Conservation (phyloP, 2,113 vertebrate species). For the Catharus bicknelli region DNA sequence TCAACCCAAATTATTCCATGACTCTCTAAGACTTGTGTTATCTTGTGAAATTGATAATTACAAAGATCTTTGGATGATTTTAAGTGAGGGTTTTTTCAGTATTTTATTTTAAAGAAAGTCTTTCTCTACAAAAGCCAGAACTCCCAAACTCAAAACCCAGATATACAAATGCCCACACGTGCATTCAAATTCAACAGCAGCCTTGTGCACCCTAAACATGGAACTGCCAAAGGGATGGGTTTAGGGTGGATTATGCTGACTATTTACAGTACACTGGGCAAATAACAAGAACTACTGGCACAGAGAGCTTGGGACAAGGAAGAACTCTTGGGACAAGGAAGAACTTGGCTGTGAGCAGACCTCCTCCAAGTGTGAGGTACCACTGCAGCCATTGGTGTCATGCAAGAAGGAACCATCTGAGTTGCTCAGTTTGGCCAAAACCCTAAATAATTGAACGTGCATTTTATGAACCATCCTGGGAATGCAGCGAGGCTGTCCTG, state of each 20-base stretch:
- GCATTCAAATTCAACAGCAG: background rate
- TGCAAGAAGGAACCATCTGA: background rate
- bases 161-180: background rate
- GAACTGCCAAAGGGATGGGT: background rate
- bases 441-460: background rate
- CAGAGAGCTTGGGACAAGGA: background rate
- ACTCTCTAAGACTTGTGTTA: rapidly evolving
- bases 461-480: background rate
- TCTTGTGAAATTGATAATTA: background rate
- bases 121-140: background rate
- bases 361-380: rapidly evolving
- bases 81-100: rapidly evolving
- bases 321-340: background rate
- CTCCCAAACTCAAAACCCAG: background rate
- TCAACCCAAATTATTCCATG: background rate
- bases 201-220: background rate
- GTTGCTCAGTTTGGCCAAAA: rapidly evolving
- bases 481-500: background rate
- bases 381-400: rapidly evolving
- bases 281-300: background rate
- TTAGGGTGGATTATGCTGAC: background rate
- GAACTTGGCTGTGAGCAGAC: background rate
- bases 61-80: background rate
- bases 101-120: background rate
- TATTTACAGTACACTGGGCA: background rate